Percentiles rank a stretch among this genome's conserved stretches.
Conservation (phyloP, 2,113 vertebrate genomes). For the Falco punctatus region DNA sequence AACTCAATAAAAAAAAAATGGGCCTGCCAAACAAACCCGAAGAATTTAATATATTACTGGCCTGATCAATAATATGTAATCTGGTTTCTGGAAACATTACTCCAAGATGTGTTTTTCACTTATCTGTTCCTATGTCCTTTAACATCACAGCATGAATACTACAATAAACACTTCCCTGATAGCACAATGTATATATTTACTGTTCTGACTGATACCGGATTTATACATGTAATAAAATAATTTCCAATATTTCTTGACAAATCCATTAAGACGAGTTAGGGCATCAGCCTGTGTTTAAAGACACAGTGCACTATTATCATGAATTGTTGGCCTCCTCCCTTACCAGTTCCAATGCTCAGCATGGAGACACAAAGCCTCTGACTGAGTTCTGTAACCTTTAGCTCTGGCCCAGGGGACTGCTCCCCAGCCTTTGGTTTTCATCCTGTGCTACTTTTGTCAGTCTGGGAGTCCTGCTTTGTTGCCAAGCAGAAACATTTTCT, state of each 20-base stretch:
- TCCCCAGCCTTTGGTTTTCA: neutral
- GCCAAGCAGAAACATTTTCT: neutral
- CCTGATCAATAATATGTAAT: conserved; percentile 13
- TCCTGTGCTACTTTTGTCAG: neutral
- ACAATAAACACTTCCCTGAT: neutral
- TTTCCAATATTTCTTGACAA: conserved; percentile 21
- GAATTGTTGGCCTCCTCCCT: neutral
- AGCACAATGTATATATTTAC: conserved; percentile 16
- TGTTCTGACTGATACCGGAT: neutral
- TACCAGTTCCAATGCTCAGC: neutral
- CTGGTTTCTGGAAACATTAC: conserved; percentile 43
- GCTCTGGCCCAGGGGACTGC: neutral
- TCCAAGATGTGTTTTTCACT: conserved; percentile 2
- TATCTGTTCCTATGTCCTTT: neutral
- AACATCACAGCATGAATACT: neutral
- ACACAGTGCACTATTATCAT: neutral
- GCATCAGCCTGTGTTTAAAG: neutral
- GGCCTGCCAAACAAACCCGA: conserved; percentile 15
- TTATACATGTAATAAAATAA: neutral
- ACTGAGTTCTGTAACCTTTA: neutral
- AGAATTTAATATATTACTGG: neutral
- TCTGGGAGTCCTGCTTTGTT: neutral
- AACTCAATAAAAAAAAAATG: conserved; percentile 32
- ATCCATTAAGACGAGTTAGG: neutral
- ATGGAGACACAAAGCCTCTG: neutral